These are phyloP conservation scores for Hippasteria phrygiana DNA, from an alignment of 53 echinoderm and acorn worm genomes.

Conservation along the genomic window DNA sequence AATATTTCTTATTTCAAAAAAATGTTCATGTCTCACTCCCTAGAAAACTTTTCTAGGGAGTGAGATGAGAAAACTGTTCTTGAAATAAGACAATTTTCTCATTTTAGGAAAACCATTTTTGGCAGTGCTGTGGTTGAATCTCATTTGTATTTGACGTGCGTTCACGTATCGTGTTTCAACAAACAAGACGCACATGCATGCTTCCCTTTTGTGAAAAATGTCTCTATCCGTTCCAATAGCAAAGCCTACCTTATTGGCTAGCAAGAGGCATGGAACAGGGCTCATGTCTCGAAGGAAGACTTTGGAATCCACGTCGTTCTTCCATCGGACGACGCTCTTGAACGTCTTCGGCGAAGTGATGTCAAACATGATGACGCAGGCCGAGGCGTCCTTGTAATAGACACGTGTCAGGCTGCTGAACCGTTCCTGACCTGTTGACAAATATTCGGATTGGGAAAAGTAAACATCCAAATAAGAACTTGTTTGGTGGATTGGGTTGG, in stretches of 20 bases:
- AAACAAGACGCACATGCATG: too few species aligned
- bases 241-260: slow-evolving; percentile 92
- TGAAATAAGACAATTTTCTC: too few species aligned
- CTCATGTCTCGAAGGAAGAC: slow-evolving; percentile 81
- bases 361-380: slow-evolving; percentile 98
- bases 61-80: too few species aligned
- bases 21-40: too few species aligned
- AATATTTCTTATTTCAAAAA: too few species aligned
- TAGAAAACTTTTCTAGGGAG: too few species aligned
- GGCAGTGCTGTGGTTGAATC: too few species aligned
- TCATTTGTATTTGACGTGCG: too few species aligned
- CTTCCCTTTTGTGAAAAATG: too few species aligned
- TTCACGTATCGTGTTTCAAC: too few species aligned
- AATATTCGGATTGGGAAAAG: neutral
- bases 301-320: slow-evolving; percentile 90
- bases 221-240: neutral
- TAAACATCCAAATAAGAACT: neutral
- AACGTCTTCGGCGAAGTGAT: slow-evolving; percentile 81
- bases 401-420: slow-evolving; percentile 89
- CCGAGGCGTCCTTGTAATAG: slow-evolving; percentile 96
- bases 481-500: too few species aligned
- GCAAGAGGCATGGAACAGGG: slow-evolving; percentile 93
- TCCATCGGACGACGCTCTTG: slow-evolving; percentile 87
- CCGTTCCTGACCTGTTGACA: slow-evolving; percentile 85
- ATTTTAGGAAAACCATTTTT: too few species aligned